A percentile compares a stretch with the other conserved stretches of the same genome.
These are phyloP conservation scores for Polietes domitor DNA, from an alignment of 2,888 invertebrate genomes.

Conservation along the genomic window DNA sequence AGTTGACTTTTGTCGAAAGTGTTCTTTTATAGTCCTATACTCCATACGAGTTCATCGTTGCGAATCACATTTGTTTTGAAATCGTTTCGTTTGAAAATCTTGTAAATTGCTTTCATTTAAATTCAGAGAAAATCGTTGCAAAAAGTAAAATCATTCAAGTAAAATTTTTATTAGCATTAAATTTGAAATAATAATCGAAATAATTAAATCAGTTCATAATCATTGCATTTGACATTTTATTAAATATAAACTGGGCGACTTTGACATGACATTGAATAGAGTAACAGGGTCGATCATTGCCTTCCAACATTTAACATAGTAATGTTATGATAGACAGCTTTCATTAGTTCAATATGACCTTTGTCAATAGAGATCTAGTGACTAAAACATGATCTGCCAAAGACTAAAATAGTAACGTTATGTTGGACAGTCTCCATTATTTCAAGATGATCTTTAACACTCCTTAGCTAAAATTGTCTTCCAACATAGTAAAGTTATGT, in stretches of 20 bases:
- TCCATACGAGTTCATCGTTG: background rate
- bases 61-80: background rate
- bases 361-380: no score
- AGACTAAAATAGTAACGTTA: no score
- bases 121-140: background rate
- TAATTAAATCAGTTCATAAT: background rate
- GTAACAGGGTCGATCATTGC: no score
- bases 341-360: no score
- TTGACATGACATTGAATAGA: no score
- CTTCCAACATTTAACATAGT: background rate
- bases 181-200: background rate
- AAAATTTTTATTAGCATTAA: background rate
- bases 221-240: constrained; percentile 25
- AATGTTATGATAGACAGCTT: background rate
- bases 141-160: background rate
- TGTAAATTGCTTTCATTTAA: constrained; percentile 49
- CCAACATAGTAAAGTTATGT: no score
- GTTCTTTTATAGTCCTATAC: background rate
- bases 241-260: background rate
- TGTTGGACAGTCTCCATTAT: no score
- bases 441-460: no score
- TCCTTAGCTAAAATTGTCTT: no score
- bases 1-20: constrained; percentile 24
- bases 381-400: no score
- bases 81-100: constrained; percentile 44